phyloP scores from a whole-genome alignment of 2,113 vertebrate genomes.

The Gymnocephalus cernua region DNA sequence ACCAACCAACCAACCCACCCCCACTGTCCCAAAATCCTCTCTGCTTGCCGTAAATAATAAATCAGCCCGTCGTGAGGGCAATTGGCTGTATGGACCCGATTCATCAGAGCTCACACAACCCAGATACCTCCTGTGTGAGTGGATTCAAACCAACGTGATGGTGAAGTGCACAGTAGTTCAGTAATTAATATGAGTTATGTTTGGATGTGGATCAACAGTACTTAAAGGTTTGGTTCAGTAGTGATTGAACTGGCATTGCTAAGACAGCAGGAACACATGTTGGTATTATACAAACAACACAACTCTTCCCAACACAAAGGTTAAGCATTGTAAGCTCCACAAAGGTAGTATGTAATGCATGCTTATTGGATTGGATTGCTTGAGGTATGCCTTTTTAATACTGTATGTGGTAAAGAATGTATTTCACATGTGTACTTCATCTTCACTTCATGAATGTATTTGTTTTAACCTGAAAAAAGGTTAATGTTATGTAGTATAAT shows the following conservation, averaged over 20 bases:
- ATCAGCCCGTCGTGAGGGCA: conserved; percentile 29
- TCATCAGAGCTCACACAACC: conserved; percentile 40
- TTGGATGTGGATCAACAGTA: neutral
- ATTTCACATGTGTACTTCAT: neutral
- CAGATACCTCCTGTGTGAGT: conserved; percentile 37
- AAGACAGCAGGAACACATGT: neutral
- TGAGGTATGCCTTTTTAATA: neutral
- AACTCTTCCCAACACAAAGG: neutral
- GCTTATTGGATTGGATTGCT: neutral
- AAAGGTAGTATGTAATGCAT: neutral
- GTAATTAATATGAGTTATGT: neutral
- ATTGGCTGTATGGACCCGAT: conserved; percentile 49
- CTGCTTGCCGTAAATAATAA: conserved; percentile 65
- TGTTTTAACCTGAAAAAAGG: neutral
- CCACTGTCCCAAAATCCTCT: conserved; percentile 35
- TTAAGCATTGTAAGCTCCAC: neutral
- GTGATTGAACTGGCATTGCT: neutral
- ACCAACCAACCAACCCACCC: conserved; percentile 3
- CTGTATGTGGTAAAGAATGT: neutral
- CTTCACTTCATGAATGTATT: neutral
- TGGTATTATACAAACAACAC: neutral
- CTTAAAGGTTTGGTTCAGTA: neutral
- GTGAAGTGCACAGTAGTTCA: neutral
- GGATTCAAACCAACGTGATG: neutral
- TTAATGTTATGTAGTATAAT: too few species aligned